These are phyloP conservation scores for Julus scandinavius DNA, from an alignment of 2,888 invertebrate genomes.

Conservation along the genomic window DNA sequence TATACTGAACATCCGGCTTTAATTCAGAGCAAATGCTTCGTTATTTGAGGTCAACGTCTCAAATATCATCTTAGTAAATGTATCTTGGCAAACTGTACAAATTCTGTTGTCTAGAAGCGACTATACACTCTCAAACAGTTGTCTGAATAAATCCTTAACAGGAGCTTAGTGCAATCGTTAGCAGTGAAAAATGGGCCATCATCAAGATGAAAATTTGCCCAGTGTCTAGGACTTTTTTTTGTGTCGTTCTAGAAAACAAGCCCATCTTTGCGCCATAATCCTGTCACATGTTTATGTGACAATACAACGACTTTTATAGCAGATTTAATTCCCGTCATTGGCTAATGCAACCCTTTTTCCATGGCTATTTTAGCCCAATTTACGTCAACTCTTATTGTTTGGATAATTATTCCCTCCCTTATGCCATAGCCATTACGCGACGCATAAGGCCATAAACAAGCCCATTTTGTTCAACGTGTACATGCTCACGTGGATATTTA, in stretches of 20 bases:
- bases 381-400: constrained; percentile 45
- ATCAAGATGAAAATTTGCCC: background rate
- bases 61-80: no score
- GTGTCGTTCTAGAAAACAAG: background rate
- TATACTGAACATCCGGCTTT: no score
- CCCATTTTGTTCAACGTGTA: constrained; percentile 43
- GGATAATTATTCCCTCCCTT: constrained; percentile 46
- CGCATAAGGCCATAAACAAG: constrained; percentile 45
- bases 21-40: no score
- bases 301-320: constrained; percentile 21
- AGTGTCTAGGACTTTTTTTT: background rate
- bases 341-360: constrained; percentile 45
- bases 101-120: no score
- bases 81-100: no score
- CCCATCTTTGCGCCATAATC: background rate
- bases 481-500: constrained; percentile 43
- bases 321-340: constrained; percentile 43
- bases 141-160: no score
- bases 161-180: no score
- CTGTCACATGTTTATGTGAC: background rate
- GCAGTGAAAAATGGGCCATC: no score
- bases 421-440: constrained; percentile 36
- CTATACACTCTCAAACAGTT: no score
- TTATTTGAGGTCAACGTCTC: no score
- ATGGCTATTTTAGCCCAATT: constrained; percentile 43